Conservation (phyloP, 2,113 vertebrate species). For the Elanoides forficatus region DNA sequence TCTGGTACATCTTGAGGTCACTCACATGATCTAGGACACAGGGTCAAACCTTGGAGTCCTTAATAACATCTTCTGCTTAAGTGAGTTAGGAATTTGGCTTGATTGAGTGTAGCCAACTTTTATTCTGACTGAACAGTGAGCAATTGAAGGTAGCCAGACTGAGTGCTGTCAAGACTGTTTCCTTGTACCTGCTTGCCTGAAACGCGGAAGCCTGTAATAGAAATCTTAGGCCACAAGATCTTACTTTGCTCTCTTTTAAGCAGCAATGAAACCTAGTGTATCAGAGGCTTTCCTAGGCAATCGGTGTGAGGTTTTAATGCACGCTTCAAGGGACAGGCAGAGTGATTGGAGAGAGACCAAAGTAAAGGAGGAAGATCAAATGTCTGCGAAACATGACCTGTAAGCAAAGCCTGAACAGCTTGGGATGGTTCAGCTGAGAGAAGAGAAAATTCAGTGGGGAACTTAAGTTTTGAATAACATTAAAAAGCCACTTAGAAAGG, state of each 20-base stretch:
- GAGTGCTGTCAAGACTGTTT: neutral
- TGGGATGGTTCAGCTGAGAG: neutral
- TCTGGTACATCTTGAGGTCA: neutral
- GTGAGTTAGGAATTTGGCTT: neutral
- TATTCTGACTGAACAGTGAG: neutral
- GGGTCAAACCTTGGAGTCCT: neutral
- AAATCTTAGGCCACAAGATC: neutral
- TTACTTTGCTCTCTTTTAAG: neutral
- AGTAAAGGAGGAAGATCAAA: conserved; percentile 34
- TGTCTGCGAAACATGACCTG: neutral
- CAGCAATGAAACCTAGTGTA: neutral
- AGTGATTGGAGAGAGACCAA: conserved; percentile 2
- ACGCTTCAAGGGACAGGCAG: neutral
- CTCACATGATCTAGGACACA: neutral
- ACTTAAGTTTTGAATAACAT: conserved; percentile 33
- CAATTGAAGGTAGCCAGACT: neutral
- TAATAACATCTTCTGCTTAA: neutral
- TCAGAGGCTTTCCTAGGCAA: neutral
- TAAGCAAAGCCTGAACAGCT: conserved; percentile 18
- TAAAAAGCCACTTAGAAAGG: conserved; percentile 4
- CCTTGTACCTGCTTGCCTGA: neutral
- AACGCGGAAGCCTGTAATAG: neutral
- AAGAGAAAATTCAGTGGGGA: conserved; percentile 10
- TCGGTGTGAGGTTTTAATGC: neutral
- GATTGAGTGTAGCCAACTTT: neutral